These are phyloP conservation scores for Chinchilla lanigera DNA, from an alignment of 2,113 vertebrate genomes.

Conservation along the genomic window DNA sequence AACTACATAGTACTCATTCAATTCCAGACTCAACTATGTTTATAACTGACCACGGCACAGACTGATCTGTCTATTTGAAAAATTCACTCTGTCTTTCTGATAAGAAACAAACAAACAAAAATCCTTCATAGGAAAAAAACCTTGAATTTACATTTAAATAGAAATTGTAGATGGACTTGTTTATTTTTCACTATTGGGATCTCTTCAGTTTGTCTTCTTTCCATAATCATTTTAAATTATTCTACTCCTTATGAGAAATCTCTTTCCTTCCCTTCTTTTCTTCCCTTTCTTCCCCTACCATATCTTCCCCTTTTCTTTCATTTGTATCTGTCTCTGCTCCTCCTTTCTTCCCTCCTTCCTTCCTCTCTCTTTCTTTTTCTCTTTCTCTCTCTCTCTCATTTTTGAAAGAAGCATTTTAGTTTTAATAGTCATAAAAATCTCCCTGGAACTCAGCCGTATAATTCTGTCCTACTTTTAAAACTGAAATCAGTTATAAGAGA, in stretches of 20 bases:
- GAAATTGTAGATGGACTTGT: neutral
- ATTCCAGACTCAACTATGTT: neutral
- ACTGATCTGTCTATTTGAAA: neutral
- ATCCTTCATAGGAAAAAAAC: neutral
- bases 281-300: neutral
- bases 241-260: neutral
- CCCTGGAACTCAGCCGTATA: neutral
- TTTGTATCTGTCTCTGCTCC: neutral
- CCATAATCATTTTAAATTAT: neutral
- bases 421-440: neutral
- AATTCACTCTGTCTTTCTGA: neutral
- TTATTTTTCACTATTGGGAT: neutral
- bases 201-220: neutral
- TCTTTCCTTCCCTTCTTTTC: neutral
- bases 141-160: neutral
- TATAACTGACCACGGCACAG: neutral
- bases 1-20: neutral
- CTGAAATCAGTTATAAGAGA: neutral
- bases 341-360: too few species aligned
- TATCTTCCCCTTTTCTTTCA: neutral
- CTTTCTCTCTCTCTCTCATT: neutral
- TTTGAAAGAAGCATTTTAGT: neutral
- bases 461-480: neutral
- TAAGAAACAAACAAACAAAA: constrained; percentile 15
- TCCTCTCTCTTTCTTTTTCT: neutral